Evolutionary conservation across 1,140 invertebrate species (phyloP).

Genomic region (Chironomus tepperi): DNA sequence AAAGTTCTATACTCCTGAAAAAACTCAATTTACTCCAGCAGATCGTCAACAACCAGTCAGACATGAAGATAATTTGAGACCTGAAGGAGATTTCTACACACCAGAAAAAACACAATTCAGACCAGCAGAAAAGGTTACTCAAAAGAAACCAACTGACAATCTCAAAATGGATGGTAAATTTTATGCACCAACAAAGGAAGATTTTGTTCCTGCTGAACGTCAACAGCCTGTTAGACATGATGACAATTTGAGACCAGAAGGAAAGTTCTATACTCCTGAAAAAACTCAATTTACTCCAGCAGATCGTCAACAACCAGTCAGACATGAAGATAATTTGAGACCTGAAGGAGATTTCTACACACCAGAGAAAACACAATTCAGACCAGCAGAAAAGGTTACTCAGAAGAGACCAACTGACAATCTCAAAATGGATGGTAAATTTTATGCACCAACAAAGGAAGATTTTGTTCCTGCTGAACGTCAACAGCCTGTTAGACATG

Average conservation of each 20-base stretch:
- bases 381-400: constrained; percentile 38
- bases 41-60: constrained; percentile 41
- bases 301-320: constrained; percentile 41
- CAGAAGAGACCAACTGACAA: neutral
- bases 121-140: constrained; percentile 38
- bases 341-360: constrained; percentile 51
- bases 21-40: too few species aligned
- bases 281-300: constrained; percentile 43
- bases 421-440: neutral
- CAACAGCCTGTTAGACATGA: too few species aligned
- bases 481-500: constrained; percentile 40
- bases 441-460: neutral
- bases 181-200: too few species aligned
- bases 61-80: too few species aligned
- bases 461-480: constrained; percentile 43
- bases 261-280: too few species aligned
- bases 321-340: constrained; percentile 45
- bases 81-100: constrained; percentile 50
- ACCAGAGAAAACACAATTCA: constrained; percentile 40
- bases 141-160: too few species aligned
- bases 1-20: too few species aligned
- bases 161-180: too few species aligned
- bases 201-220: too few species aligned
- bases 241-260: too few species aligned
- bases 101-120: constrained; percentile 40